Evolutionary conservation across 2,113 vertebrate species (phyloP).

Genomic region (Paratilapia polleni): DNA sequence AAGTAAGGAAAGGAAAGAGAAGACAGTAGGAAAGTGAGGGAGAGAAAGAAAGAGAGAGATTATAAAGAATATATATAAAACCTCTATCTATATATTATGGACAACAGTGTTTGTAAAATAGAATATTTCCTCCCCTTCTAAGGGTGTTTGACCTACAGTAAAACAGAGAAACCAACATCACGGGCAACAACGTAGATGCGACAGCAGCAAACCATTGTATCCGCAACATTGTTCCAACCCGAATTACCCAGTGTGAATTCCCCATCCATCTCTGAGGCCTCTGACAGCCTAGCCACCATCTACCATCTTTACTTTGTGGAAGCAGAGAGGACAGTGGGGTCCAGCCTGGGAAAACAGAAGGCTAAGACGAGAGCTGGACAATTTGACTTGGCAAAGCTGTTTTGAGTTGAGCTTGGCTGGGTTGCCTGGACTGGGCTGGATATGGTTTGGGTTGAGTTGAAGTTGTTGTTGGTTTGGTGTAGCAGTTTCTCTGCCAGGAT

Average conservation of each 20-base stretch:
- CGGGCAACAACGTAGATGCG: conserved; percentile 57
- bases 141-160: conserved; percentile 76
- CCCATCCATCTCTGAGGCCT: conserved; percentile 67
- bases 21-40: conserved; percentile 56
- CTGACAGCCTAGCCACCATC: conserved; percentile 58
- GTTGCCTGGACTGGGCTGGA: conserved; percentile 59
- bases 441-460: conserved; percentile 50
- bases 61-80: conserved; percentile 84
- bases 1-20: conserved; percentile 52
- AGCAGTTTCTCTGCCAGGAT: conserved; percentile 57
- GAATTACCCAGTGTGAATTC: conserved; percentile 57
- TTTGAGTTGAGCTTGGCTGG: conserved; percentile 71
- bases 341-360: conserved; percentile 36
- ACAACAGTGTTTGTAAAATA: conserved; percentile 87
- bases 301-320: conserved; percentile 61
- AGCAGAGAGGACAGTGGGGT: conserved; percentile 57
- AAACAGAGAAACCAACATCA: conserved; percentile 72
- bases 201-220: conserved; percentile 66
- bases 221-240: conserved; percentile 73
- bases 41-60: conserved; percentile 73
- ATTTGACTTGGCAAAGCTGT: conserved; percentile 67
- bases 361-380: conserved; percentile 56
- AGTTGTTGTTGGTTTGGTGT: conserved; percentile 49
- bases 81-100: conserved; percentile 85
- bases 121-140: conserved; percentile 80